phyloP scores from a whole-genome alignment of 2,888 invertebrate genomes.

The Unio delphinus region DNA sequence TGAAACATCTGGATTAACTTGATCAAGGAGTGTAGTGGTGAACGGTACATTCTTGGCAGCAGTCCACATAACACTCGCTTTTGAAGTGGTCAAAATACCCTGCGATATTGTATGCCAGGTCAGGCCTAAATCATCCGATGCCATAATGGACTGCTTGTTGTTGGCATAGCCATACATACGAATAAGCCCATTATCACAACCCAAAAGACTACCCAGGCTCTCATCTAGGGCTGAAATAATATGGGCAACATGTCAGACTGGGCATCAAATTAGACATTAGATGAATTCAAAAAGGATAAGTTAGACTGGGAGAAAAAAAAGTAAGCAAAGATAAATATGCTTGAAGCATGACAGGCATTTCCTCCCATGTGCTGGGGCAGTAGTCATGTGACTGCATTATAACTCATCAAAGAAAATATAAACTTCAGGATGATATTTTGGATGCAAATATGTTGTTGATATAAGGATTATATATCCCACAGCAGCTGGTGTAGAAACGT shows the following conservation, averaged over 20 bases:
- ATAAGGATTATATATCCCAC: too few species aligned
- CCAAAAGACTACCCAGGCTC: conserved; percentile 43
- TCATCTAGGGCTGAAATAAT: conserved; percentile 33
- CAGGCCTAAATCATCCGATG: conserved; percentile 48
- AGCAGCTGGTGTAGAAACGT: too few species aligned
- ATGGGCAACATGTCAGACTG: not conserved
- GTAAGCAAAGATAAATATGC: too few species aligned
- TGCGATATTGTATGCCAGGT: conserved; percentile 39
- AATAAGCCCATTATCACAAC: conserved; percentile 24
- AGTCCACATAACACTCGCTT: conserved; percentile 5
- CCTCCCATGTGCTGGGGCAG: too few species aligned
- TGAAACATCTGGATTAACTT: conserved; percentile 15
- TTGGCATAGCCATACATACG: conserved; percentile 50
- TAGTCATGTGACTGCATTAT: too few species aligned
- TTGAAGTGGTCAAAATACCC: not conserved
- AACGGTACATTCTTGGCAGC: conserved; percentile 34
- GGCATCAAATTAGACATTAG: too few species aligned
- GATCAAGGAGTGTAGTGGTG: conserved; percentile 12
- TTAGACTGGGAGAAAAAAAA: too few species aligned
- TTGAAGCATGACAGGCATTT: too few species aligned
- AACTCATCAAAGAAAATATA: too few species aligned
- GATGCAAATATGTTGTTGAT: too few species aligned
- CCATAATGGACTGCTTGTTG: conserved; percentile 40
- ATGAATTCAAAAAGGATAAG: too few species aligned
- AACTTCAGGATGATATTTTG: too few species aligned